Conservation (phyloP, 2,888 invertebrate species). For the Dexiosoma caninum region DNA sequence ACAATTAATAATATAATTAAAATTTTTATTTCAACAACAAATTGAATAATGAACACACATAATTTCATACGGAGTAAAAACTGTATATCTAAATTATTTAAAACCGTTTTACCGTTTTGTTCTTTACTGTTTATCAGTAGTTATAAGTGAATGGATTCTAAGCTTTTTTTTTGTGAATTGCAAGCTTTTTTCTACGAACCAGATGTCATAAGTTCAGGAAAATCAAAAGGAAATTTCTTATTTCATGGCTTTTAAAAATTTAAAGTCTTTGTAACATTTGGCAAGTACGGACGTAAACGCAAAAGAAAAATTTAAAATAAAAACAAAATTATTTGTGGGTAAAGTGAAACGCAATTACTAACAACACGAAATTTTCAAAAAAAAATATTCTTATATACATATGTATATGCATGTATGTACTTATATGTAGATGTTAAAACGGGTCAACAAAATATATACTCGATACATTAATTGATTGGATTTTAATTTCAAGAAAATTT, state of each 20-base stretch:
- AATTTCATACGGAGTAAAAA: too few species aligned
- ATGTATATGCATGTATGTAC: too few species aligned
- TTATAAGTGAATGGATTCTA: conserved; percentile 26
- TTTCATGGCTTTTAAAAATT: conserved; percentile 40
- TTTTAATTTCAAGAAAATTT: background rate
- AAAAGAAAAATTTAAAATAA: background rate
- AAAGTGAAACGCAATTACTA: conserved; percentile 46
- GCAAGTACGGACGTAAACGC: conserved; percentile 66
- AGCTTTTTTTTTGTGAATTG: conserved; percentile 38
- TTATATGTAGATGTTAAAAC: conserved; percentile 10
- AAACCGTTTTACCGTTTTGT: too few species aligned
- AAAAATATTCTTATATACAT: too few species aligned
- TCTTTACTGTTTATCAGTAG: background rate
- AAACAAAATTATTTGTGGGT: conserved; percentile 20
- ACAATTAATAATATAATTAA: too few species aligned
- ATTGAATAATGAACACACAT: too few species aligned
- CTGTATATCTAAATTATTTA: too few species aligned
- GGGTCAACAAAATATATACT: conserved; percentile 42
- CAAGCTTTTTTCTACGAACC: conserved; percentile 28
- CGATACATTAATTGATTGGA: conserved; percentile 24
- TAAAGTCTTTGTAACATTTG: conserved; percentile 71
- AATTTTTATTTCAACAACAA: too few species aligned
- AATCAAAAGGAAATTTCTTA: conserved; percentile 32
- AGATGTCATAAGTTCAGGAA: conserved; percentile 59
- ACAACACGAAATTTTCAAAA: background rate